A percentile compares a stretch with the other conserved stretches of the same genome.
Evolutionary conservation across 2,888 invertebrate genomes (phyloP).

Genomic region (Nasonovia ribisnigri): DNA sequence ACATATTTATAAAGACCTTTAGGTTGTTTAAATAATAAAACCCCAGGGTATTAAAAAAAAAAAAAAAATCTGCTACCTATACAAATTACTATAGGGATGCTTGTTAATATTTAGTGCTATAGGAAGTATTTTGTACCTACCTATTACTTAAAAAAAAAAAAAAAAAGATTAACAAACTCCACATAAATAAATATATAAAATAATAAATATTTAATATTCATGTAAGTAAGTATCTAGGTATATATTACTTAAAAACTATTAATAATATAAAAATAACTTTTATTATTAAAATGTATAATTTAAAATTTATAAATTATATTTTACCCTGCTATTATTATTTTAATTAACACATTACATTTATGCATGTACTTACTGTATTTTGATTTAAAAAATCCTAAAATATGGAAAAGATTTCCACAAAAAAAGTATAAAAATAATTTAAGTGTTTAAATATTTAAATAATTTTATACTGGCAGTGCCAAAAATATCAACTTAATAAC

Average conservation of each 20-base stretch:
- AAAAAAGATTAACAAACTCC: not conserved
- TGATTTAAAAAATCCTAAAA: conserved; percentile 35
- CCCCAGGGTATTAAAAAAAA: too few relatives aligned
- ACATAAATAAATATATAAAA: too few relatives aligned
- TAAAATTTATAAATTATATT: not conserved
- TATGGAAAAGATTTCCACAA: not conserved
- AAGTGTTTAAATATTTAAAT: not conserved
- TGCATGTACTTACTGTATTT: not conserved
- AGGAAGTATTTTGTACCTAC: not conserved
- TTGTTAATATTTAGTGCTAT: not conserved
- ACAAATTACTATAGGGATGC: not conserved
- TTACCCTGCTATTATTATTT: not conserved
- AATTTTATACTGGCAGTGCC: not conserved
- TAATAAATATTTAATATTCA: too few relatives aligned
- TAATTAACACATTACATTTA: not conserved
- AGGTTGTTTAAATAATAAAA: too few relatives aligned
- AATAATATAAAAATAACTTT: not conserved
- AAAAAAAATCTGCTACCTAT: too few relatives aligned
- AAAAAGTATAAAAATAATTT: not conserved
- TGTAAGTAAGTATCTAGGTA: not conserved
- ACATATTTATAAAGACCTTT: too few relatives aligned
- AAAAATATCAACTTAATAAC: not conserved
- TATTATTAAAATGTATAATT: not conserved
- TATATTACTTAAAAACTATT: not conserved
- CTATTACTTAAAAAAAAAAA: not conserved